Base-by-base conservation (phyloP, 1,140 invertebrate species). In the Papilio machaon region DNA sequence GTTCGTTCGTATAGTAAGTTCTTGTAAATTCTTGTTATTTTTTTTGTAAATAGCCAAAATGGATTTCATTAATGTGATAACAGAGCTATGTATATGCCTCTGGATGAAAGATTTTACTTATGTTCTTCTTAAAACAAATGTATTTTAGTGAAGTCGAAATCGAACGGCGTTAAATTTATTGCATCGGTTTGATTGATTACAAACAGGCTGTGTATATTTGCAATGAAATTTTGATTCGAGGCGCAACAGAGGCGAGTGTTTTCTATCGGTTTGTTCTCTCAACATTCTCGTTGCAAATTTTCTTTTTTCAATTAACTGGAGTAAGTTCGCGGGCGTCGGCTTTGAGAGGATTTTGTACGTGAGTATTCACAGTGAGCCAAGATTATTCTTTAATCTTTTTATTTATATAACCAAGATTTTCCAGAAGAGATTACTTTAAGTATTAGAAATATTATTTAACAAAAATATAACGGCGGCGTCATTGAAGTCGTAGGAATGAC, bases 91-190 rank as follows among this genome's bases (percentile, higher is more conserved):
- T n/a, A 58, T 6, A 52, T 43, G 38, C 8, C 8, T 58, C n/a
- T 19, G 54, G 17, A n/a, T 58, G 2, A 2, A 58, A 58, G 17
- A 6, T 58, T 58, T 58, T 58, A 30, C 23, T 30, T 30, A 17
- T 58, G 17, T 58, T 58, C 54, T n/a, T 58, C 47, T 49, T 49
- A 11, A 49, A 49, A 35, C 2, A 35, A 30, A 13, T 5, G 10
- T 67, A 15, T 15, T 17, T 70, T 8, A 2, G 9, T 64, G 60
- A 64, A 11, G 5, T 35, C 10, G 11, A 75, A 82, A 85, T 85
- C 81, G 83, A 84, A 85, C 84, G 0, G 64, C 30, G 64, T 70
- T 3, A 70, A 54, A 70, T 35, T 30, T 64, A 70, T 70, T 70
- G 10, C 52, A 76, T 54, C 74, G 10, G 74, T 30, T 49, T 76